Evolutionary conservation across 2,888 invertebrate genomes (phyloP).

Genomic region (Hyposoter didymator): DNA sequence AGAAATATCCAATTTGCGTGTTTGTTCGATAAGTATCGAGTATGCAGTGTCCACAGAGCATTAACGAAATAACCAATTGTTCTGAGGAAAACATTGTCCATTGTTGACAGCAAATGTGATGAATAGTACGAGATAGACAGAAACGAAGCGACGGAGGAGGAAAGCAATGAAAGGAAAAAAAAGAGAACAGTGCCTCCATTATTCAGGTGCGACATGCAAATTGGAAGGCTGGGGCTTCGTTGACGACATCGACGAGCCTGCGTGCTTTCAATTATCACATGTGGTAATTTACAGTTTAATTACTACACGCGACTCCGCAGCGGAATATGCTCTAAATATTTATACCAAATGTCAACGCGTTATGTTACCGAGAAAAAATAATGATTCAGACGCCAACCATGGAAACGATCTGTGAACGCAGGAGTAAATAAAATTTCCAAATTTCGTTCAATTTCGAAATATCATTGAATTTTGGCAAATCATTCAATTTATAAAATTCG

Average conservation of each 20-base stretch:
- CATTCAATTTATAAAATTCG: neutral
- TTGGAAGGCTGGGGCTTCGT: neutral
- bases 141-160: neutral
- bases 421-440: no score
- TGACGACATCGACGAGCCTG: neutral
- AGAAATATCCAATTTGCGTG: slow-evolving; percentile 11
- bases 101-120: slow-evolving; percentile 13
- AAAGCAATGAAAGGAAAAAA: neutral
- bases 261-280: neutral
- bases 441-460: neutral
- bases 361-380: neutral
- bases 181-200: neutral
- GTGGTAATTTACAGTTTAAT: neutral
- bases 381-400: neutral
- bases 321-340: neutral
- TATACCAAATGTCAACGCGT: neutral
- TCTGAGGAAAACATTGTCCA: slow-evolving; percentile 3
- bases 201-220: slow-evolving; percentile 17
- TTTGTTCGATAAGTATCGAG: slow-evolving; percentile 12
- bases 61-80: neutral
- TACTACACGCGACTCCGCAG: neutral
- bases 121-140: neutral
- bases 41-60: neutral
- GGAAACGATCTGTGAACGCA: neutral
- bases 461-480: neutral